Conservation (phyloP, 2,888 invertebrate genomes). For the Rhopalosiphum nymphaeae region DNA sequence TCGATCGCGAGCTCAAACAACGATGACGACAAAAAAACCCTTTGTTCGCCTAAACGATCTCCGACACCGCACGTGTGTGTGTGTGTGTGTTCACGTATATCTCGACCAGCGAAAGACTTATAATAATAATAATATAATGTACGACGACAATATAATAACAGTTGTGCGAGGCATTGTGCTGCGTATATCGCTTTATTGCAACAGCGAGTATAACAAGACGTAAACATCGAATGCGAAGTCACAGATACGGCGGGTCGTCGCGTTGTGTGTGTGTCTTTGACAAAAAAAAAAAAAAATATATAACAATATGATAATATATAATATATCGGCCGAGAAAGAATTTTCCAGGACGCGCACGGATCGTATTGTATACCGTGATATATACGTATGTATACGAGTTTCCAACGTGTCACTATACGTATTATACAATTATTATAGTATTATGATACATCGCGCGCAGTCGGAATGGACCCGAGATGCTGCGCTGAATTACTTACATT, state of each 20-base stretch:
- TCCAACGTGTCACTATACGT: background rate
- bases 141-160: slow-evolving; percentile 22
- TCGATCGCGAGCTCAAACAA: slow-evolving; percentile 3
- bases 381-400: background rate
- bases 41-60: slow-evolving; percentile 28
- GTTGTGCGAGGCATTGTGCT: background rate
- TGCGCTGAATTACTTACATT: background rate
- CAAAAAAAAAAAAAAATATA: background rate
- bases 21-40: background rate
- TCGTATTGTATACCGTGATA: background rate
- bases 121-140: background rate
- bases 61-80: slow-evolving; percentile 5
- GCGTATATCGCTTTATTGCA: slow-evolving; percentile 23
- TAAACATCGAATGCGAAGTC: slow-evolving; percentile 54
- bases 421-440: background rate
- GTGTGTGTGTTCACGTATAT: background rate
- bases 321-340: background rate
- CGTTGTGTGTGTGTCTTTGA: background rate
- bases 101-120: background rate
- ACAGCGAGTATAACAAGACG: slow-evolving; percentile 44
- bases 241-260: background rate
- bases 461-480: background rate
- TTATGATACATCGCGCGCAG: background rate
- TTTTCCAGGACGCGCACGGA: background rate
- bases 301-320: slow-evolving; percentile 18